Evolutionary conservation across 1,140 invertebrate species (phyloP).

Genomic region (Philaenus spumarius): DNA sequence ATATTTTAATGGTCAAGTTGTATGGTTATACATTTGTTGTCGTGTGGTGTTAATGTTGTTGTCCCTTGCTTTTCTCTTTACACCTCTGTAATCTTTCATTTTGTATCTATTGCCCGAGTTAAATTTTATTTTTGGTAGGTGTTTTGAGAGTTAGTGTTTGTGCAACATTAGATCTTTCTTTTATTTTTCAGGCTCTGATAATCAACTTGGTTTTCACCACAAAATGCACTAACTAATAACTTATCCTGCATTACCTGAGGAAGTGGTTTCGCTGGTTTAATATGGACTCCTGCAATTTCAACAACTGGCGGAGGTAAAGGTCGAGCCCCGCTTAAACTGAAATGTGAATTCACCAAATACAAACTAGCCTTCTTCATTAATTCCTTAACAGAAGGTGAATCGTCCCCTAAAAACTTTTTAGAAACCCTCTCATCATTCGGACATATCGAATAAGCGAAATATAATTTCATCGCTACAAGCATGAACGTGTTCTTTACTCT

Average conservation of each 20-base stretch:
- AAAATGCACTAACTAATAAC: no score
- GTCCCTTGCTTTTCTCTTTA: no score
- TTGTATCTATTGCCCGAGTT: no score
- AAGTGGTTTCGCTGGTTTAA: conserved; percentile 33
- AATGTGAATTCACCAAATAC: conserved; percentile 50
- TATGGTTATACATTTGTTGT: no score
- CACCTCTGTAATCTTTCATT: no score
- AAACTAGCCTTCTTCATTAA: conserved; percentile 43
- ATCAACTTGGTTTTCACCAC: no score
- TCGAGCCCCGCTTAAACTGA: conserved; percentile 42
- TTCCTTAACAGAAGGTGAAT: conserved; percentile 42
- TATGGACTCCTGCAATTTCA: conserved; percentile 52
- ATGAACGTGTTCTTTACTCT: conserved; percentile 45
- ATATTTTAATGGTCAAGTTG: no score
- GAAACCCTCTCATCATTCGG: conserved; percentile 34
- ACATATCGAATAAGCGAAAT: neutral
- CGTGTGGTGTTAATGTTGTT: no score
- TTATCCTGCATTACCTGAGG: conserved; percentile 27
- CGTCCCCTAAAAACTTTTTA: conserved; percentile 40
- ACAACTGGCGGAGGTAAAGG: conserved; percentile 43
- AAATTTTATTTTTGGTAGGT: no score
- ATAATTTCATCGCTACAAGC: neutral
- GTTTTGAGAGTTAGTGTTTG: no score
- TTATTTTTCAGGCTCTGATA: no score
- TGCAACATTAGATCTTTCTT: no score